These are phyloP conservation scores for Atopsyche davidsoni DNA, from an alignment of 1,140 invertebrate species.

Conservation along the genomic window DNA sequence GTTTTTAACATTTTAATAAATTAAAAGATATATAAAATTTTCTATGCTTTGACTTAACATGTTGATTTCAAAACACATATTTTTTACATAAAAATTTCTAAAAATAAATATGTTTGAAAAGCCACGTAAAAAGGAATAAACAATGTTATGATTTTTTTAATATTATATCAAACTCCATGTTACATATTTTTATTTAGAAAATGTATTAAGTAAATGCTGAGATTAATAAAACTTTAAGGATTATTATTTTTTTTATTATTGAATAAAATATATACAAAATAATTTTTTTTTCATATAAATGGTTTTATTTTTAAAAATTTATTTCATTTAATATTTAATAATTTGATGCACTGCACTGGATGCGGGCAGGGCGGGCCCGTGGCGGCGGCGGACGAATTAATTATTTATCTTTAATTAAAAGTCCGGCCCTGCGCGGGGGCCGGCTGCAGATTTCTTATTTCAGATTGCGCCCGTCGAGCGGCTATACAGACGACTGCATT, in stretches of 20 bases:
- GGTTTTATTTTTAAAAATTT: not conserved
- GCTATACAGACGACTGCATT: no score
- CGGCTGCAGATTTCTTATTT: conserved; percentile 4
- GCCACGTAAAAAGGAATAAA: not conserved
- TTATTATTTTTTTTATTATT: not conserved
- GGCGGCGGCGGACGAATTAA: conserved; percentile 22
- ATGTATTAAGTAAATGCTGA: not conserved
- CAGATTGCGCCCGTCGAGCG: no score
- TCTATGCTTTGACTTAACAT: no score
- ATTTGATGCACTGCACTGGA: not conserved
- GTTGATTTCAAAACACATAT: no score
- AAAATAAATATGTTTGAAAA: not conserved
- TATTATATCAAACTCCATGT: not conserved
- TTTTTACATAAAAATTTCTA: not conserved
- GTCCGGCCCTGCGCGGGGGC: conserved; percentile 3
- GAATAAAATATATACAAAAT: not conserved
- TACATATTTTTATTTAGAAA: no score
- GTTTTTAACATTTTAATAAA: no score
- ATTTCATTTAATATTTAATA: not conserved
- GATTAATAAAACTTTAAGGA: not conserved
- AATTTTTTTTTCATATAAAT: not conserved
- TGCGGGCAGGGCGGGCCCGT: conserved; percentile 17
- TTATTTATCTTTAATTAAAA: conserved; percentile 32
- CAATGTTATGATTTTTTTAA: not conserved
- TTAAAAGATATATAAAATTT: no score